These are phyloP conservation scores for Centroberyx gerrardi DNA, from an alignment of 2,797 vertebrate genomes.

Conservation along the genomic window DNA sequence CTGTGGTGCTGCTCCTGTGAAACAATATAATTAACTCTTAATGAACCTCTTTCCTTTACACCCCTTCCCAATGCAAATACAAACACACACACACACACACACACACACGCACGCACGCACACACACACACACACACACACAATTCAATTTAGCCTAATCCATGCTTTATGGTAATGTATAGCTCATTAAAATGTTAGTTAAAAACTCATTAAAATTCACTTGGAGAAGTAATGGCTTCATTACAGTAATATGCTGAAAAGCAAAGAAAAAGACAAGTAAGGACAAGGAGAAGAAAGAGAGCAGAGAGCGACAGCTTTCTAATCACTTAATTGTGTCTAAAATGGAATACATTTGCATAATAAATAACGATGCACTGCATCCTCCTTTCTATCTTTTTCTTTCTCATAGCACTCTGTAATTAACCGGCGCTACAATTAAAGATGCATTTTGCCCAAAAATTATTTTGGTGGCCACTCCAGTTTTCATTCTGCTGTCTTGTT, in stretches of 20 bases:
- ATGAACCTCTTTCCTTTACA: conserved; percentile 87
- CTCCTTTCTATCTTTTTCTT: conserved; percentile 77
- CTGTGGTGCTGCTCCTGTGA: conserved; percentile 81
- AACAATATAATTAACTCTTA: conserved; percentile 94
- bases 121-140: conserved; percentile 72
- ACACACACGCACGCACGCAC: conserved; percentile 50
- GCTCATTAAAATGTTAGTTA: conserved; percentile 97
- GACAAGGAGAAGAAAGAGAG: conserved; percentile 85
- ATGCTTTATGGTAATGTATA: conserved; percentile 94
- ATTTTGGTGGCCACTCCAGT: conserved; percentile 79
- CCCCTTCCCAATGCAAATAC: conserved; percentile 59
- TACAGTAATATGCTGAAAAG: conserved; percentile 92
- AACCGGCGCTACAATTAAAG: conserved; percentile 89
- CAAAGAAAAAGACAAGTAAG: conserved; percentile 83
- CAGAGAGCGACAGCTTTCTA: conserved; percentile 89
- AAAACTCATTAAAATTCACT: conserved; percentile 96
- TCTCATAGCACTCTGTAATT: conserved; percentile 87
- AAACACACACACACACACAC: conserved; percentile 48
- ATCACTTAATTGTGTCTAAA: conserved; percentile 94
- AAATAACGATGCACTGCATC: conserved; percentile 84
- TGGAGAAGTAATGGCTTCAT: conserved; percentile 95
- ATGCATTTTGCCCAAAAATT: conserved; percentile 84
- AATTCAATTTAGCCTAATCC: conserved; percentile 93
- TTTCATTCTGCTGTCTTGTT: conserved; percentile 73
- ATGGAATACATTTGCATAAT: conserved; percentile 94